Percentiles rank a stretch among this genome's conserved stretches.
These are phyloP conservation scores for Antitype chi DNA, from an alignment of 2,888 invertebrate genomes.

Conservation along the genomic window DNA sequence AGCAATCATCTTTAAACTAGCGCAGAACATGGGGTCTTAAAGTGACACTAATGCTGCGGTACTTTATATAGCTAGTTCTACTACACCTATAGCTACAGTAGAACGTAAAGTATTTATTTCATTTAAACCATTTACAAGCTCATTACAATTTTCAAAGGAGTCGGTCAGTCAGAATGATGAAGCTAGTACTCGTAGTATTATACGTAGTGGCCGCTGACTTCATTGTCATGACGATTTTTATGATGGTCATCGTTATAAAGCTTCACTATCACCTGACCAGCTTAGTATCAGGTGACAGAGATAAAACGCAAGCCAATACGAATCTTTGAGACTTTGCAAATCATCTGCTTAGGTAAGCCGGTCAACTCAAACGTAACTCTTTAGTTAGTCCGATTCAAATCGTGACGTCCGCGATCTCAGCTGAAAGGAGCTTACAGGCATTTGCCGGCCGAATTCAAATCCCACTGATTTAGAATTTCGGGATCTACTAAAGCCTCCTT, in stretches of 20 bases:
- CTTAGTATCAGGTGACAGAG: background rate
- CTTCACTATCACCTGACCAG: background rate
- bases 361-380: conserved; percentile 9
- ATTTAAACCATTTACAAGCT: background rate
- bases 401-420: background rate
- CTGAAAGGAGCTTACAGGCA: conserved; percentile 18
- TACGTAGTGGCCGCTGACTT: background rate
- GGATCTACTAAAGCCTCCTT: background rate
- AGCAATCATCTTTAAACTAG: conserved; percentile 57
- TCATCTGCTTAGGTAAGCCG: background rate
- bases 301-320: background rate
- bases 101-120: background rate
- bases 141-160: background rate
- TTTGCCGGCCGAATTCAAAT: conserved; percentile 15
- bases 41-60: conserved; percentile 24
- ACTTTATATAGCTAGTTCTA: conserved; percentile 8
- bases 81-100: background rate
- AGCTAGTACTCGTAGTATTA: background rate
- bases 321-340: background rate
- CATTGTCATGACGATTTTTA: background rate
- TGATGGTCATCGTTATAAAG: background rate
- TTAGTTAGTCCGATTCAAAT: conserved; percentile 18
- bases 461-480: conserved; percentile 19
- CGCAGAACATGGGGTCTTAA: conserved; percentile 50
- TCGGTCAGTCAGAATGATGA: background rate